Conservation (phyloP, 2,797 vertebrate genomes). For the Leuciscus waleckii region DNA sequence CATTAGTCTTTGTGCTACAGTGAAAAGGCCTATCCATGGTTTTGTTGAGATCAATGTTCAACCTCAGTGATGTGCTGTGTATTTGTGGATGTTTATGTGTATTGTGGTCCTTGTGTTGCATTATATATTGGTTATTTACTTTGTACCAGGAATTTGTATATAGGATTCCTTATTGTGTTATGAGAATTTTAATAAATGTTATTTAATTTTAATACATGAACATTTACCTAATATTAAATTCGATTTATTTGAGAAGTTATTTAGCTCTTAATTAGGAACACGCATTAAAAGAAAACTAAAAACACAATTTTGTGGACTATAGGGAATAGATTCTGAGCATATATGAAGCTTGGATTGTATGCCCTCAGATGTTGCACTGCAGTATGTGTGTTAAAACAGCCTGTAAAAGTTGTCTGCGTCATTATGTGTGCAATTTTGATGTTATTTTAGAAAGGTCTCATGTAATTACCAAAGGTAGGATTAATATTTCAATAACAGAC, state of each 20-base stretch:
- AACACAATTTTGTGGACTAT: slow-evolving; percentile 28
- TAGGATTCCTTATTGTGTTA: slow-evolving; percentile 44
- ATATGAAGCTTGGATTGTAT: slow-evolving; percentile 6
- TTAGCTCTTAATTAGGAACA: slow-evolving; percentile 17
- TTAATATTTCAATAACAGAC: slow-evolving; percentile 42
- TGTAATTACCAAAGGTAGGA: slow-evolving; percentile 35
- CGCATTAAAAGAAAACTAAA: slow-evolving; percentile 44
- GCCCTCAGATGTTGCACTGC: slow-evolving; percentile 47
- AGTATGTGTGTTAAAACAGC: slow-evolving; percentile 27
- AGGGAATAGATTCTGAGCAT: slow-evolving; percentile 36
- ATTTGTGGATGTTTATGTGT: slow-evolving; percentile 46
- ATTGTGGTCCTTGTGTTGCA: slow-evolving; percentile 45
- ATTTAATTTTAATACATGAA: slow-evolving; percentile 28
- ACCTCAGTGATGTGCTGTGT: slow-evolving; percentile 21
- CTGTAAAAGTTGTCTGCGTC: slow-evolving; percentile 36
- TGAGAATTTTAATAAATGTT: slow-evolving; percentile 13
- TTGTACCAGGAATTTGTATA: slow-evolving; percentile 44
- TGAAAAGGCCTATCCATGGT: slow-evolving; percentile 26
- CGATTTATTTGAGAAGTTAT: slow-evolving; percentile 37
- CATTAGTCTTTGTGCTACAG: slow-evolving; percentile 41
- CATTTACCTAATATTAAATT: slow-evolving; percentile 39
- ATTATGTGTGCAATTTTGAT: slow-evolving; percentile 20
- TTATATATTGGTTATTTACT: slow-evolving; percentile 52
- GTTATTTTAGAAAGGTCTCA: slow-evolving; percentile 40
- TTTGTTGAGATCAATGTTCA: slow-evolving; percentile 28